phyloP scores from a whole-genome alignment of 2,113 vertebrate genomes.

The Ophthalmolycus amberensis region DNA sequence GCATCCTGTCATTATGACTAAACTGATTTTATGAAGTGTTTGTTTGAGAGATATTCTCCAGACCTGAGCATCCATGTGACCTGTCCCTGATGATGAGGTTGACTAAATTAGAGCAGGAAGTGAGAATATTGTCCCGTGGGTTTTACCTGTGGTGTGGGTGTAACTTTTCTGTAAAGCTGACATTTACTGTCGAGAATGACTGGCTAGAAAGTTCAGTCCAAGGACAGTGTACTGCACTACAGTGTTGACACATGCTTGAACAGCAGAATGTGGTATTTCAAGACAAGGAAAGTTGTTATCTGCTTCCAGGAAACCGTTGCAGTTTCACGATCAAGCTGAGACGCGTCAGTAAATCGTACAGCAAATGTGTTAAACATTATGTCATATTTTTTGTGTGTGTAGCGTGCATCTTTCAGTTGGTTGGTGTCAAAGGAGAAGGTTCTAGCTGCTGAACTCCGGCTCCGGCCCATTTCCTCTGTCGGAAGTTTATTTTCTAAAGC shows the following conservation, averaged over 20 bases:
- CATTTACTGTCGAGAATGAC: constrained; percentile 24
- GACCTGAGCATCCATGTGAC: constrained; percentile 27
- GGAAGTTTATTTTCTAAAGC: not conserved
- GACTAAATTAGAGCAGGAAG: constrained; percentile 66
- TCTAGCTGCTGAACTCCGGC: not conserved
- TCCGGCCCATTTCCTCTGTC: not conserved
- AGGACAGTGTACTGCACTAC: not conserved
- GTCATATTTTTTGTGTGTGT: no score
- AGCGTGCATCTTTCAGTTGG: not conserved
- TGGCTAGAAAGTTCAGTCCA: constrained; percentile 5
- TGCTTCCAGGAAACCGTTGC: constrained; percentile 6
- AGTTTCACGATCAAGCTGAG: constrained; percentile 16
- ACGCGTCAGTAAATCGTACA: not conserved
- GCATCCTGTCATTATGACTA: constrained; percentile 21
- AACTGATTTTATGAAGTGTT: constrained; percentile 42
- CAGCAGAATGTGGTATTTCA: constrained; percentile 1
- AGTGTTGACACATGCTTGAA: constrained; percentile 16
- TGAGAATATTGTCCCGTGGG: constrained; percentile 58
- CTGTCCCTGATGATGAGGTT: constrained; percentile 35
- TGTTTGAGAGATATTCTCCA: constrained; percentile 38
- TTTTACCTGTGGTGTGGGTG: constrained; percentile 40
- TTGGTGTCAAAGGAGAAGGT: not conserved
- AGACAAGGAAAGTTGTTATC: not conserved
- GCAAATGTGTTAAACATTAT: not conserved
- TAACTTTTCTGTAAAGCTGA: constrained; percentile 37